Evolutionary conservation across 2,113 vertebrate genomes (phyloP), one percentile per base, ranked within the genome.

Genomic region (Mixornis gularis): DNA sequence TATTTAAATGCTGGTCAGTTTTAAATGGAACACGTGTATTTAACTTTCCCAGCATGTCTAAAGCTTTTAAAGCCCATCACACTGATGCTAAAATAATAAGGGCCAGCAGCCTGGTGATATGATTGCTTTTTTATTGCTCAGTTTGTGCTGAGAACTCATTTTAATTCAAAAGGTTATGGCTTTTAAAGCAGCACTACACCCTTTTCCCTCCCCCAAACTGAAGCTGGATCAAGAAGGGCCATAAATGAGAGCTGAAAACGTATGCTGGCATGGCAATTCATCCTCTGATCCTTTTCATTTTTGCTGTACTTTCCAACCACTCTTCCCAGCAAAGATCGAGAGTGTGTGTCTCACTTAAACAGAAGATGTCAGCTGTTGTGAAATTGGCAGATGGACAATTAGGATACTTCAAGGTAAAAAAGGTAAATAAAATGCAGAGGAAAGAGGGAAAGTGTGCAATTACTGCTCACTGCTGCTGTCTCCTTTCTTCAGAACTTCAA

Each of bases 51-150:
- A 97, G 95, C 94, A 94, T 92, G 96, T 95, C 63, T 85, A 81
- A 96, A 95, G 96, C 96, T 96, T 97, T 97, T 95, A 96, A 97
- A 94, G 46, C 85, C 96, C 94, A 96, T 96, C 95, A 96, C 53
- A 96, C 87, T 96, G 96, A 96, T 96, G 94, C 60, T 96, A 96
- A 96, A 97, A 97, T 97, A 97, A 96, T 96, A 96, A 96, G 91
- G 94, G 95, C 95, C 89, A 94, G 94, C 53, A 84, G 94, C 92
- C 93, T 95, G 95, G 95, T 85, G 66, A 95, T 96, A 96, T 87
- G 95, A 97, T 96, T 96, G 92, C 95, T 94, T 96, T 96, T 96
- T 96, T 96, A 96, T 94, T 96, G 94, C 89, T 91, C 89, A 56
- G 93, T 92, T 96, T 94, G 77, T 88, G 82, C 92, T 58, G 66